These are phyloP conservation scores for Heterodera carotae DNA, from an alignment of 1,140 invertebrate genomes.

Conservation along the genomic window DNA sequence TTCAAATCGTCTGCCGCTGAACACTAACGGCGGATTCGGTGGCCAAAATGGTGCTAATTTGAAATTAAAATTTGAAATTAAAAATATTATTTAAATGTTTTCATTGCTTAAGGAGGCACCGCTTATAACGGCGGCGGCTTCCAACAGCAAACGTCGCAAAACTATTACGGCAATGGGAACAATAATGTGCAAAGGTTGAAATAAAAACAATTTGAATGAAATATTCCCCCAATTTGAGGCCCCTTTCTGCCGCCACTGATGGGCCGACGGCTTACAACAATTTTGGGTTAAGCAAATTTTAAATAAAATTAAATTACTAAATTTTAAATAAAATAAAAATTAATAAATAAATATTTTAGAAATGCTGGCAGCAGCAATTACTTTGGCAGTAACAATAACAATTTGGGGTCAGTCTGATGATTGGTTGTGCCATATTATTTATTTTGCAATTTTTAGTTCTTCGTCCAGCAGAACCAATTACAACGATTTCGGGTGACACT, in stretches of 20 bases:
- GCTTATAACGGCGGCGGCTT: neutral
- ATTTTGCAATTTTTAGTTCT: no score
- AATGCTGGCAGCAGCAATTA: neutral
- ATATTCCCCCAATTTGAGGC: neutral
- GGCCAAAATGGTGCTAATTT: neutral
- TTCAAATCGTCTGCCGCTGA: neutral
- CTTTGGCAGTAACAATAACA: neutral
- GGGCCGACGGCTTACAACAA: neutral
- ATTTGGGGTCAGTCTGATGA: neutral
- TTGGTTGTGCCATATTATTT: no score
- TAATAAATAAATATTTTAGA: neutral
- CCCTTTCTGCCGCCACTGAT: neutral
- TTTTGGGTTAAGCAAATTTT: neutral
- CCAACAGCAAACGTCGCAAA: neutral
- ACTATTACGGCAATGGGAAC: neutral
- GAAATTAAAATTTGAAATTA: no score
- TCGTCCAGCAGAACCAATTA: no score
- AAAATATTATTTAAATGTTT: no score
- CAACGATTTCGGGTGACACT: no score
- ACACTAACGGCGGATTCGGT: neutral
- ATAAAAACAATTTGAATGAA: neutral
- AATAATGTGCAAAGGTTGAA: neutral
- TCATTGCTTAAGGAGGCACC: no score
- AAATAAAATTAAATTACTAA: neutral
- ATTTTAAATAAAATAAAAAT: neutral